Evolutionary conservation across 2,113 vertebrate species (phyloP), one percentile per base, ranked within the genome.

Genomic region (Catharus minimus): DNA sequence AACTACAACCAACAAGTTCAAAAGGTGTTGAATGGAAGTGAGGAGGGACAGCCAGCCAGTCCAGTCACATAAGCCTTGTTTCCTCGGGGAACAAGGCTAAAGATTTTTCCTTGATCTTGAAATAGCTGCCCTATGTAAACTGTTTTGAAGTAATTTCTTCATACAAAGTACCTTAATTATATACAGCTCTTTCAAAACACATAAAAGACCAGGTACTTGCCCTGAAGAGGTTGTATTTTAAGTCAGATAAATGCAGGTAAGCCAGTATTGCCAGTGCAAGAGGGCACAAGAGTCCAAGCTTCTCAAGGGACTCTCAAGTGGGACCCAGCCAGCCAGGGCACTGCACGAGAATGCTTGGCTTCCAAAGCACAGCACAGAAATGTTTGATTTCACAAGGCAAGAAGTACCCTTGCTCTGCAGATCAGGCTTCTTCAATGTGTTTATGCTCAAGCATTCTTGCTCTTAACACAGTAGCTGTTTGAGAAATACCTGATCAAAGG

Each of bases 41-140:
- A 95, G 78, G 81, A 94, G 91, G 95, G 94, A 92, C 87, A 93
- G 88, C 50, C 90, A 96, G 90, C 67, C 88, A 77, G 90, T 92
- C 82, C 94, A 86, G 91, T 89, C 89, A 76, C 78, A 93, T 92
- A 94, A 92, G 89, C 75, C 74, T 85, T 66, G 71, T 82, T 94
- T 91, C 95, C 89, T 94, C 67, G 1, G 95, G 95, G 78, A 94
- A 85, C 46, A 24, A 68, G 87, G 89, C 82, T 95, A 79, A 95
- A 89, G 79, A 94, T 95, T 92, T 95, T 95, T 95, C 86, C 95
- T 96, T 95, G 86, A 96, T 95, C 92, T 93, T 91, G 91, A 95
- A 96, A 96, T 89, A 95, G 84, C 75, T 95, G 93, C 94, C 95
- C 93, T 93, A 0, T 93, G 93, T 95, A 93, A 96, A 95, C 92